Evolutionary conservation across 2,797 vertebrate species (phyloP), one percentile per base, ranked within the genome.

Genomic region (Sandelia bainsii): DNA sequence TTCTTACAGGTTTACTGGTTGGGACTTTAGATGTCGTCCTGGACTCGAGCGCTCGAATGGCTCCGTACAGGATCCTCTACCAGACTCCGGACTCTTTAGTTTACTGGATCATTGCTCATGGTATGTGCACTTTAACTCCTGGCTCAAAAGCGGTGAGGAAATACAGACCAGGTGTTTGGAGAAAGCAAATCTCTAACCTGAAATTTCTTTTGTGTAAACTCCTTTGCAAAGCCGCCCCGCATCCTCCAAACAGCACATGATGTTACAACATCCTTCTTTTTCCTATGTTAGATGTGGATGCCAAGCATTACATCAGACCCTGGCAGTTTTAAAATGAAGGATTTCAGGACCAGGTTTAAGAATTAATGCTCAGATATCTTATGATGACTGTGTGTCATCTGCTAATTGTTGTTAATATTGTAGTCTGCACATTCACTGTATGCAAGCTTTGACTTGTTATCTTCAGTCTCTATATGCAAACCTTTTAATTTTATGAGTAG

Each of bases 91-190:
- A 99, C 87, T 98, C 97, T 42, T 87, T 98, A 79, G 92, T 94
- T 57, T 99, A 98, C 76, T 99, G 96, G 96, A 96, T 96, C 89
- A 96, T 99, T 8, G 98, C 98, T 80, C 98, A 98, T 72, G 98
- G 98, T 99, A 93, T 32, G 90, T 79, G 54, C 52, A 56, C 17
- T 32, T 50, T 23, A 44, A 51, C 40, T 13, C 29, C 40, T 54
- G 3, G 1, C 7, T 57, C 3, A 3, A 45, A 17, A 39, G 19
- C 42, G 57, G 5, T 46, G 14, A 29, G 39, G n/a, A 27, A 40
- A 19, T 60, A 12, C 5, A 44, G 8, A 8, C 9, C 4, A 52
- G 32, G n/a, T n/a, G 17, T 23, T 32, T 27, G 0, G 53, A 62
- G 2, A 40, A 54, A 53, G 1, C 13, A 66, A 23, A 4, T 6